These are phyloP conservation scores for Mesorhabditis spiculigera DNA, from an alignment of 2,888 invertebrate genomes.

Conservation along the genomic window DNA sequence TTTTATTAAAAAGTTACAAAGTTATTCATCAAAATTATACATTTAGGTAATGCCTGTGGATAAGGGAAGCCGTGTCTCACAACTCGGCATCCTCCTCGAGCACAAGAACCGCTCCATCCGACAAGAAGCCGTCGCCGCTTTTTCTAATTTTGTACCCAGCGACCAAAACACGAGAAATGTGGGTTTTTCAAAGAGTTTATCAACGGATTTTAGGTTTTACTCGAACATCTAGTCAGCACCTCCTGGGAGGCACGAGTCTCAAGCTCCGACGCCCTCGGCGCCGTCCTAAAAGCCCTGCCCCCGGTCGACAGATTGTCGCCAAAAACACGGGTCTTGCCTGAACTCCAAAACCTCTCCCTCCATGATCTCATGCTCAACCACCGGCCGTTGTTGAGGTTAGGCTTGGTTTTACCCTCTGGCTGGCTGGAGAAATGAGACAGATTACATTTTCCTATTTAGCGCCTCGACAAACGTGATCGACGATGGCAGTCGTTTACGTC, in stretches of 20 bases:
- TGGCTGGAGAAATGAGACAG: too few species aligned
- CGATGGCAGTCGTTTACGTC: not conserved
- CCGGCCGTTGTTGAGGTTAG: constrained; percentile 22
- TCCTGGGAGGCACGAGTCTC: constrained; percentile 50
- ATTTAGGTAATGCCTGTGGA: not conserved
- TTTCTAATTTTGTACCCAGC: constrained; percentile 41
- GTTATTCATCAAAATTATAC: too few species aligned
- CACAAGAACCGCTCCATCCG: constrained; percentile 49
- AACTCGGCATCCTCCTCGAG: constrained; percentile 48
- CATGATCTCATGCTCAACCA: constrained; percentile 9
- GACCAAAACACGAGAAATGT: constrained; percentile 34
- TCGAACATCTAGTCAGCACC: constrained; percentile 27
- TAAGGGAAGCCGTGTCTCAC: constrained; percentile 25
- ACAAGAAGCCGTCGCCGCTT: constrained; percentile 41
- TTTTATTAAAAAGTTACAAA: too few species aligned
- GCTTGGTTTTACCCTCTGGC: not conserved
- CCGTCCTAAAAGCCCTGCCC: constrained; percentile 21
- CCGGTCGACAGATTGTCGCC: too few species aligned
- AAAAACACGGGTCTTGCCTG: not conserved
- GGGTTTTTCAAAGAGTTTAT: constrained; percentile 5
- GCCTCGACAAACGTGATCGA: not conserved
- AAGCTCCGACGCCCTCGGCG: constrained; percentile 43
- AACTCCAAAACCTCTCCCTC: constrained; percentile 4
- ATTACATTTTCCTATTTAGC: not conserved
- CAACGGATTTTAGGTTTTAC: constrained; percentile 21